Base-by-base conservation (phyloP, 1,140 invertebrate species). In the Rhynchophorus ferrugineus region DNA sequence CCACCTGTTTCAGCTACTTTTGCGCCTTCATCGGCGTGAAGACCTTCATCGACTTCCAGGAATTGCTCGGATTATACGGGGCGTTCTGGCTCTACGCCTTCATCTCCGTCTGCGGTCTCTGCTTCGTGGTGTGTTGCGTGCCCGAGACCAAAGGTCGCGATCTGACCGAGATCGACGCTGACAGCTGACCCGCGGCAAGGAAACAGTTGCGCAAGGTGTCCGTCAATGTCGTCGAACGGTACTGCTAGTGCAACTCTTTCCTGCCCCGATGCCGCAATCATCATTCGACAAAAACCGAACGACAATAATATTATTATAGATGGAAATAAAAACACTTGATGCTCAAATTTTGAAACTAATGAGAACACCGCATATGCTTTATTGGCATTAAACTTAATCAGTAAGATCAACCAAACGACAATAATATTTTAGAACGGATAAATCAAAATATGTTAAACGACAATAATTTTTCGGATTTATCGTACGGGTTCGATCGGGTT, bases 1-100 rank as follows among this genome's bases (percentile, higher is more conserved):
- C 88, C 22, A 87, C 86, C 1, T 82, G 85, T 57, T 88, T 89
- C 68, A 91, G 85, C 66, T 91, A 93, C 78, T 78, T 87, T 8
- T 90, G 85, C 72, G 88, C 88, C 48, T 93, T 93, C 68, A 75
- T 90, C 13, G 85, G 89, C 24, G 90, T 92, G 7, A 92, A 92
- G 71, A 87, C 89, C 33, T 92, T 90, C 68, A 80, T 86, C 47
- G 83, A 89, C 63, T 82, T 93, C 63, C 81, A 89, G 69, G 75
- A 81, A 64, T 67, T 78, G 7, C 74, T 93, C 29, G 88, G 88
- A 1, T 66, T 89, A 8, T 80, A 87, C 62, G 88, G 86, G 6
- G 80, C 88, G 0, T 95, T 93, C 66, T 93, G 89, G 87, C 74
- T 92, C 54, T 95, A 93, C 66, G 83, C 89, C 1, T 86, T 80